Conservation (phyloP, 1,140 invertebrate genomes). For the Magallana angulata region DNA sequence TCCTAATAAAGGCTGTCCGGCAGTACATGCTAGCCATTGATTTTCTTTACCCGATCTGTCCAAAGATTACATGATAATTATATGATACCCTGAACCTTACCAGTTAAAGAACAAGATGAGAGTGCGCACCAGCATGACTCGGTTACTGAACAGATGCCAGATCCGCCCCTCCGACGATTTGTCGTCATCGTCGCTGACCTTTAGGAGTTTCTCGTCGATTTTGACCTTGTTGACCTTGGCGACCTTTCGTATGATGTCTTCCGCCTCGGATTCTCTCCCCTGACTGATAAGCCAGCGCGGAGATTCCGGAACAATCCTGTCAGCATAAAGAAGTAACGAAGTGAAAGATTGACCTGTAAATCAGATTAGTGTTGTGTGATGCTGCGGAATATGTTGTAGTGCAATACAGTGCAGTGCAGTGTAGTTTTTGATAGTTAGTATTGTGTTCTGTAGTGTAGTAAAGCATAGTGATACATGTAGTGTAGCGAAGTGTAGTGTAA, state of each 20-base stretch:
- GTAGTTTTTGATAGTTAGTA: too few species aligned
- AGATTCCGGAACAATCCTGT: slow-evolving; percentile 73
- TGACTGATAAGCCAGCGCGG: slow-evolving; percentile 72
- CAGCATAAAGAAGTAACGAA: neutral
- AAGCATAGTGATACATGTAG: too few species aligned
- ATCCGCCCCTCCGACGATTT: slow-evolving; percentile 41
- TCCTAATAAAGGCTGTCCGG: too few species aligned
- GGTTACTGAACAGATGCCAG: slow-evolving; percentile 59
- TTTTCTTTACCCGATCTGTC: too few species aligned
- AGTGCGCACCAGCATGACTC: slow-evolving; percentile 53
- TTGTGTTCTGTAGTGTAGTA: too few species aligned
- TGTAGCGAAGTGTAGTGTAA: too few species aligned
- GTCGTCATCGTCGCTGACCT: slow-evolving; percentile 14
- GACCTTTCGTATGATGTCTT: slow-evolving; percentile 65
- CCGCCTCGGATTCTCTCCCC: slow-evolving; percentile 66
- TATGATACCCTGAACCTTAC: slow-evolving; percentile 32
- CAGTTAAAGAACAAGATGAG: slow-evolving; percentile 58
- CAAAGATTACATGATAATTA: too few species aligned
- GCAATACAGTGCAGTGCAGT: too few species aligned
- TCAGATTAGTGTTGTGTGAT: too few species aligned
- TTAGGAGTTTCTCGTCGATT: slow-evolving; percentile 55
- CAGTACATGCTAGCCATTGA: too few species aligned
- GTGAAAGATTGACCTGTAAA: too few species aligned
- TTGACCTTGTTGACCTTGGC: slow-evolving; percentile 68
- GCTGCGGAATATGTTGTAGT: too few species aligned